These are phyloP conservation scores for Pseudomyrmex concolor DNA, from an alignment of 1,140 invertebrate species.

Conservation along the genomic window DNA sequence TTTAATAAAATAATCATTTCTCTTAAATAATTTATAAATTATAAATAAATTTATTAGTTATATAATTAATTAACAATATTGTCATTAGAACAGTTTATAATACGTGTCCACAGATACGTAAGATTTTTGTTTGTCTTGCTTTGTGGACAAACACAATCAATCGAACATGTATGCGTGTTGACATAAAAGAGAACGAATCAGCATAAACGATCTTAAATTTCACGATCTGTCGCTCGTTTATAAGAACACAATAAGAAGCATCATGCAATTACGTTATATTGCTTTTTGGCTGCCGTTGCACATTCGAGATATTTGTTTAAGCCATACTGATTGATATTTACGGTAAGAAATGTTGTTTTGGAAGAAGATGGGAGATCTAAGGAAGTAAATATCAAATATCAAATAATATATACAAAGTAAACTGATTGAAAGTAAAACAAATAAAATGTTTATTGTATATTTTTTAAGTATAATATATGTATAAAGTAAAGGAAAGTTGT, in stretches of 20 bases:
- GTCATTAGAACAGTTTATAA: background rate
- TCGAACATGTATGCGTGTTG: background rate
- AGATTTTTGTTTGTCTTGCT: slow-evolving; percentile 24
- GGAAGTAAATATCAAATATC: too few species aligned
- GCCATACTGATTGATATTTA: slow-evolving; percentile 43
- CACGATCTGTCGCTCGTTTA: background rate
- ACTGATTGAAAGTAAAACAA: too few species aligned
- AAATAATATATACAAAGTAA: too few species aligned
- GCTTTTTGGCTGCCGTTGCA: background rate
- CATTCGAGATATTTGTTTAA: slow-evolving; percentile 38
- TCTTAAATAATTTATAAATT: background rate
- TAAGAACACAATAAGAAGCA: slow-evolving; percentile 53
- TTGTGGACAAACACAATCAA: background rate
- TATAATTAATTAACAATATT: background rate
- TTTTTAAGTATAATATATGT: too few species aligned
- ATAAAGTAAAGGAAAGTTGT: background rate
- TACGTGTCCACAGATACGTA: background rate
- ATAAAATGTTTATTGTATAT: too few species aligned
- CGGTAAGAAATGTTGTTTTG: too few species aligned
- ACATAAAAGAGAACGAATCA: slow-evolving; percentile 2
- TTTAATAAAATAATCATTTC: background rate
- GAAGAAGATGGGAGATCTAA: too few species aligned
- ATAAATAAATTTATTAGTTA: background rate
- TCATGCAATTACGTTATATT: slow-evolving; percentile 38
- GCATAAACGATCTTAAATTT: slow-evolving; percentile 23